Evolutionary conservation across 2,888 invertebrate species (phyloP).

Genomic region (Campaea margaritaria): DNA sequence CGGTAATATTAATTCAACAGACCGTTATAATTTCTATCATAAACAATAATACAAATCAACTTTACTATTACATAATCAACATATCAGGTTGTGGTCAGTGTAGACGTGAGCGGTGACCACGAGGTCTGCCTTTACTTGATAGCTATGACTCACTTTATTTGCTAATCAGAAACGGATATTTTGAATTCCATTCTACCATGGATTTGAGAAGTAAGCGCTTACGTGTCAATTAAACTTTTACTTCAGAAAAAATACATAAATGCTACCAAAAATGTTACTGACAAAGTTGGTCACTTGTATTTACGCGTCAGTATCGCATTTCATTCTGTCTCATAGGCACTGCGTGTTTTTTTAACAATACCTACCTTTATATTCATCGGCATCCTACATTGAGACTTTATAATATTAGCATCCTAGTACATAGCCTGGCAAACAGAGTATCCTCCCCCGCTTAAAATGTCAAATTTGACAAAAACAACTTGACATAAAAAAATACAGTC

Average conservation of each 20-base stretch:
- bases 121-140: conserved; percentile 1
- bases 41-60: conserved; percentile 61
- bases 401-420: too few relatives aligned
- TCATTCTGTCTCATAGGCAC: too few relatives aligned
- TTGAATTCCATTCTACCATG: conserved; percentile 6
- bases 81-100: conserved; percentile 2
- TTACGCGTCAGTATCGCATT: too few relatives aligned
- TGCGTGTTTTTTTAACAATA: too few relatives aligned
- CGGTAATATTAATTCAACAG: conserved; percentile 57
- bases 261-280: too few relatives aligned
- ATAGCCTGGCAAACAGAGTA: too few relatives aligned
- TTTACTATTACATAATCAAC: conserved; percentile 43
- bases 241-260: too few relatives aligned
- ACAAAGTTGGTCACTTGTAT: too few relatives aligned
- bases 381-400: too few relatives aligned
- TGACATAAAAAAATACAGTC: not conserved
- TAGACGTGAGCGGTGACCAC: conserved; percentile 4
- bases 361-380: not conserved
- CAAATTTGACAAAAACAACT: conserved; percentile 10
- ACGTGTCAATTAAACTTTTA: not conserved
- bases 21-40: conserved; percentile 55
- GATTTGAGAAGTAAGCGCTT: conserved; percentile 14
- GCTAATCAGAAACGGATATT: conserved; percentile 19
- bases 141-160: conserved; percentile 25
- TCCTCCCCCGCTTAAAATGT: conserved; percentile 1